These are phyloP conservation scores for Elymnias hypermnestra DNA, from an alignment of 1,140 invertebrate species.

Conservation along the genomic window DNA sequence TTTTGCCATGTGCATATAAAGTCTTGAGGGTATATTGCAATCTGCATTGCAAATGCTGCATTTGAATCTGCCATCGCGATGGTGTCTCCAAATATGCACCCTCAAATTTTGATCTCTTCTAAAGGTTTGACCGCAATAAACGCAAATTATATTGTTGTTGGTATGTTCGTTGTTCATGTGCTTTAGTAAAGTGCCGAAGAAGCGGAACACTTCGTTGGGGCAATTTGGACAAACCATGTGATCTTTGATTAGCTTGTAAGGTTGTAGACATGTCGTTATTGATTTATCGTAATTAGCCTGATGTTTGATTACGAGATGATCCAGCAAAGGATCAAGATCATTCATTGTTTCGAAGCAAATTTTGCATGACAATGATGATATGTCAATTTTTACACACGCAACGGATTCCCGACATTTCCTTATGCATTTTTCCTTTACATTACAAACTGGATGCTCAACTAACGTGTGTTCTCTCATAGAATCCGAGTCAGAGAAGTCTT, in stretches of 20 bases:
- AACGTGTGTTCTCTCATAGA: slow-evolving; percentile 55
- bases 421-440: slow-evolving; percentile 56
- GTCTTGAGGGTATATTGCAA: slow-evolving; percentile 54
- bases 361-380: slow-evolving; percentile 56
- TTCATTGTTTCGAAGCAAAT: slow-evolving; percentile 51
- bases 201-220: slow-evolving; percentile 49
- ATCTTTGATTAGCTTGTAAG: slow-evolving; percentile 57
- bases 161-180: slow-evolving; percentile 64
- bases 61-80: slow-evolving; percentile 54
- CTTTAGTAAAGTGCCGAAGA: slow-evolving; percentile 62
- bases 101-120: slow-evolving; percentile 56
- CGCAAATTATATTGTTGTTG: slow-evolving; percentile 63
- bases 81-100: slow-evolving; percentile 62
- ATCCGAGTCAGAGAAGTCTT: slow-evolving; percentile 60
- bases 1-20: slow-evolving; percentile 66
- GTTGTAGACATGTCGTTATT: slow-evolving; percentile 60
- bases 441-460: slow-evolving; percentile 50
- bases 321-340: slow-evolving; percentile 45
- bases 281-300: slow-evolving; percentile 57
- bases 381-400: slow-evolving; percentile 62
- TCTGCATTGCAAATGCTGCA: slow-evolving; percentile 53
- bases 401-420: slow-evolving; percentile 56
- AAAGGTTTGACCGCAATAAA: slow-evolving; percentile 60
- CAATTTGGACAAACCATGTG: slow-evolving; percentile 59
- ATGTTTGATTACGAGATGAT: slow-evolving; percentile 55